Conservation (phyloP, 2,888 invertebrate species). For the Molorchus minor region DNA sequence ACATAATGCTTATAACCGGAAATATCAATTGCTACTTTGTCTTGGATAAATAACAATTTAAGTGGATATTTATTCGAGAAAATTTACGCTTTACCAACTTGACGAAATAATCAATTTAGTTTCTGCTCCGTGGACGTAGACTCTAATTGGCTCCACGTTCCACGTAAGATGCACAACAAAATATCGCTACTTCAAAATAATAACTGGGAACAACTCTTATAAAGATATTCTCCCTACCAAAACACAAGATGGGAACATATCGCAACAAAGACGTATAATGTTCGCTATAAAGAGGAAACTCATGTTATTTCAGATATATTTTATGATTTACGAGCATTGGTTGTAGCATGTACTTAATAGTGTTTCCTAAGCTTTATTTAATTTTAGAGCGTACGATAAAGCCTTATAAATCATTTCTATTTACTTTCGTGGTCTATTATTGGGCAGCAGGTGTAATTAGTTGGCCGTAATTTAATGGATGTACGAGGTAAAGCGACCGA, state of each 20-base stretch:
- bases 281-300: conserved; percentile 1
- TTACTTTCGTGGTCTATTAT: neutral
- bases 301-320: conserved; percentile 17
- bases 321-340: conserved; percentile 15
- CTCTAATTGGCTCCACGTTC: too few species aligned
- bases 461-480: neutral
- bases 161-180: too few species aligned
- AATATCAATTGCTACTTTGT: too few species aligned
- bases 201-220: too few species aligned
- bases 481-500: neutral
- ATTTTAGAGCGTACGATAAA: conserved; percentile 10
- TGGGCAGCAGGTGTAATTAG: neutral
- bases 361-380: conserved; percentile 24
- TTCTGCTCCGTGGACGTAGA: too few species aligned
- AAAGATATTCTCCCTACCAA: neutral
- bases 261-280: neutral
- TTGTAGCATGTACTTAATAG: conserved; percentile 10
- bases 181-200: too few species aligned
- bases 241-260: neutral
- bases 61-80: too few species aligned
- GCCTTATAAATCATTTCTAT: conserved; percentile 2
- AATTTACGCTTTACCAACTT: too few species aligned
- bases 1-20: too few species aligned
- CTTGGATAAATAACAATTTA: too few species aligned
- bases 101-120: too few species aligned